Conservation (phyloP, 1,140 invertebrate species). For the Anoplolepis gracilipes region DNA sequence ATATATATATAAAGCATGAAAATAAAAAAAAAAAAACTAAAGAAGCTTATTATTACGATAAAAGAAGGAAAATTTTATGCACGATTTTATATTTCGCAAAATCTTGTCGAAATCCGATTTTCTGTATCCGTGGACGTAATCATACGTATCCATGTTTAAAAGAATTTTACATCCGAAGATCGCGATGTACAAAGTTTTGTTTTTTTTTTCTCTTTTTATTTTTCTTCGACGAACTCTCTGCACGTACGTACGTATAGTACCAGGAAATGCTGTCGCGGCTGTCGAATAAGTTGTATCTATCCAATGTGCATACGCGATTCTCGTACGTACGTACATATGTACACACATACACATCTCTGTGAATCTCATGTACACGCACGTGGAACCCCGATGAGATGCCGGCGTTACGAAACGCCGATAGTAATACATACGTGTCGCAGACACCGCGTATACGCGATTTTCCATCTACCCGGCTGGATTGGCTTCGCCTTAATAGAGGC, state of each 20-base stretch:
- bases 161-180: slow-evolving; percentile 23
- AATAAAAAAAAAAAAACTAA: too few relatives aligned
- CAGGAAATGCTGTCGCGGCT: slow-evolving; percentile 54
- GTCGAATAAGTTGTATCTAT: slow-evolving; percentile 52
- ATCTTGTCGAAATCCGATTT: neutral
- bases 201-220: neutral
- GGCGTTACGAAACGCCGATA: slow-evolving; percentile 22
- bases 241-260: neutral
- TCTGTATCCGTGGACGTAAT: neutral
- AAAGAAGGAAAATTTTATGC: neutral
- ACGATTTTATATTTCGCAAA: neutral
- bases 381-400: neutral
- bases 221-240: neutral
- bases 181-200: slow-evolving; percentile 3
- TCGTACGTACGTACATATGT: neutral
- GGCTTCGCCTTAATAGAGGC: slow-evolving; percentile 46
- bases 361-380: neutral
- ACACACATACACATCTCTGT: slow-evolving; percentile 2
- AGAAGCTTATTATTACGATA: neutral
- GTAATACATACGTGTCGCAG: slow-evolving; percentile 38
- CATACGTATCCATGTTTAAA: slow-evolving; percentile 9
- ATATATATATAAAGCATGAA: neutral
- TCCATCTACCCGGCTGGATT: slow-evolving; percentile 27
- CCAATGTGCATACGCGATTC: slow-evolving; percentile 20
- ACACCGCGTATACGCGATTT: slow-evolving; percentile 25